Conservation (phyloP, 2,113 vertebrate genomes). For the Neodontobutis hainanensis region DNA sequence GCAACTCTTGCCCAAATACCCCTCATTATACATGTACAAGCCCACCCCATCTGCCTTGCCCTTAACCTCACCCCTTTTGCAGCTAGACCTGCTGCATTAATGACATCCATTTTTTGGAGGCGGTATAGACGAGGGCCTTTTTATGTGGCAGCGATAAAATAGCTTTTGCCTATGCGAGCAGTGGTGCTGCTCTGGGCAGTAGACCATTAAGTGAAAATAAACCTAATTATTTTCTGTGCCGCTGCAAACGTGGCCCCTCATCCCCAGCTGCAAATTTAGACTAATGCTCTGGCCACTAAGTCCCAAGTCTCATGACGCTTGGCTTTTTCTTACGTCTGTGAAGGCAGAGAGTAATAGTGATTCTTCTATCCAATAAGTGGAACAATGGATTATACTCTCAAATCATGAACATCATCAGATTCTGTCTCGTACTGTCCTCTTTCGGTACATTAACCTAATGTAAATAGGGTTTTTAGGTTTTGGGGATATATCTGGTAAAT, state of each 20-base stretch:
- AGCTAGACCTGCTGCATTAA: slow-evolving; percentile 74
- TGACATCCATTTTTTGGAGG: slow-evolving; percentile 63
- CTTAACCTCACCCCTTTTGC: slow-evolving; percentile 61
- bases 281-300: slow-evolving; percentile 31
- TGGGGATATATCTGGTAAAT: slow-evolving; percentile 59
- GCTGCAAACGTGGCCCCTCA: slow-evolving; percentile 46
- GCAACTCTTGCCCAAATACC: slow-evolving; percentile 48
- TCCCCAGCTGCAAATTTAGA: slow-evolving; percentile 56
- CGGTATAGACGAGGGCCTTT: slow-evolving; percentile 52
- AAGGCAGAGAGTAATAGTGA: slow-evolving; percentile 44
- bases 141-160: slow-evolving; percentile 69
- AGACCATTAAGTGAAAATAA: slow-evolving; percentile 77
- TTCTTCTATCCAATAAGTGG: slow-evolving; percentile 50
- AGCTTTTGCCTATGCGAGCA: slow-evolving; percentile 70
- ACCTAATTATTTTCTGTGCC: slow-evolving; percentile 75
- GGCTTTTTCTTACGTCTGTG: slow-evolving; percentile 21
- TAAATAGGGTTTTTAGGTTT: slow-evolving; percentile 38
- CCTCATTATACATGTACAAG: slow-evolving; percentile 27
- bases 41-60: slow-evolving; percentile 48
- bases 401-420: slow-evolving; percentile 54
- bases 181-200: slow-evolving; percentile 60
- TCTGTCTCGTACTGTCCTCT: slow-evolving; percentile 46
- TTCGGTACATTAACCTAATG: slow-evolving; percentile 55
- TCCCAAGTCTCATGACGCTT: slow-evolving; percentile 42
- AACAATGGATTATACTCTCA: slow-evolving; percentile 50